phyloP scores from a whole-genome alignment of 2,113 vertebrate species.

The Pluvialis apricaria region DNA sequence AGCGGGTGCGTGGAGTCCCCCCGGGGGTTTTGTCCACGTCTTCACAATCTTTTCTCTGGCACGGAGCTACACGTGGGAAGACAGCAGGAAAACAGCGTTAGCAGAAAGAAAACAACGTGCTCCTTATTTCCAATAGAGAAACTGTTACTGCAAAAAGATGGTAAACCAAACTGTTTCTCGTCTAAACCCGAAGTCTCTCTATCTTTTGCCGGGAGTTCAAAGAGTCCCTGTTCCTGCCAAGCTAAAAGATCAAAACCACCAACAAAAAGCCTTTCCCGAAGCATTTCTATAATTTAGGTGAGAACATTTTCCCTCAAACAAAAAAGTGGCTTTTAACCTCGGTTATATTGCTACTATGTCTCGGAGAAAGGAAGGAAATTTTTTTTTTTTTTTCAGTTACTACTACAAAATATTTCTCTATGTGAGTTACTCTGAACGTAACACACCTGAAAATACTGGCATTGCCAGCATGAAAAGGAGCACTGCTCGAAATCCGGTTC shows the following conservation, averaged over 20 bases:
- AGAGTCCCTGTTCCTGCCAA: not conserved
- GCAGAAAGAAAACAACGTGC: not conserved
- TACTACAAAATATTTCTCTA: not conserved
- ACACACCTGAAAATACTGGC: not conserved
- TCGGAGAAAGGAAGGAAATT: not conserved
- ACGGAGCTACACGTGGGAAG: not conserved
- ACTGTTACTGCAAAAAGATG: not conserved
- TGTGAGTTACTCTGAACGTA: not conserved
- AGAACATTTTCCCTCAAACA: not conserved
- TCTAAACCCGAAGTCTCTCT: not conserved
- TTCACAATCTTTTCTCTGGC: not conserved
- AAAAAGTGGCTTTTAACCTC: not conserved
- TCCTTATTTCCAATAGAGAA: not conserved
- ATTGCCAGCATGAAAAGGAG: not conserved
- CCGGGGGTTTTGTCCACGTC: accelerated
- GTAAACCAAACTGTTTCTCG: not conserved
- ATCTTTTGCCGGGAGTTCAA: not conserved
- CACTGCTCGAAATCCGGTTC: not conserved
- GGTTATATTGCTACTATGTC: not conserved
- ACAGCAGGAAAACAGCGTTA: not conserved
- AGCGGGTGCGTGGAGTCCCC: not conserved
- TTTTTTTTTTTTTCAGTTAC: not conserved
- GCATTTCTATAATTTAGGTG: not conserved
- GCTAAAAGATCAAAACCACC: not conserved
- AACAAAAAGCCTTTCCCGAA: not conserved